A percentile compares a stretch with the other conserved stretches of the same genome.
phyloP scores from a whole-genome alignment of 1,140 invertebrate species.

The Aphidius gifuensis region DNA sequence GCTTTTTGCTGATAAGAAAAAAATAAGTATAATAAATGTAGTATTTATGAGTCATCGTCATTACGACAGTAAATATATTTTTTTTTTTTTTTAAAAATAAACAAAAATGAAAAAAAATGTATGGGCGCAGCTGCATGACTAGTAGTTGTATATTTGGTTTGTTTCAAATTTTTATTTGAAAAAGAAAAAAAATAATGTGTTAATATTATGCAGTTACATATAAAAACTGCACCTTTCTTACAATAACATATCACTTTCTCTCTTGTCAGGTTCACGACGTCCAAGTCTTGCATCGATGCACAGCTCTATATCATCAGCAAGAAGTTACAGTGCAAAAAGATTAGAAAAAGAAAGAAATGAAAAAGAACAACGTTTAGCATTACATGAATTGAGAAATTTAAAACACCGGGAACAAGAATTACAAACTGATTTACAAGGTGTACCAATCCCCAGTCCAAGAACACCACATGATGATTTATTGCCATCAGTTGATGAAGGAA shows the following conservation, averaged over 20 bases:
- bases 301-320: conserved; percentile 73
- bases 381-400: conserved; percentile 67
- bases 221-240: background rate
- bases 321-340: conserved; percentile 72
- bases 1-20: too few species aligned
- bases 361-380: conserved; percentile 69
- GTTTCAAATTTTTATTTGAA: background rate
- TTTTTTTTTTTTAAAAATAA: background rate
- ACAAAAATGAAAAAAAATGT: background rate
- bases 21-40: background rate
- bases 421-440: conserved; percentile 43
- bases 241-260: conserved; percentile 21
- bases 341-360: conserved; percentile 75
- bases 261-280: conserved; percentile 69
- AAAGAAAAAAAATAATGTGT: too few species aligned
- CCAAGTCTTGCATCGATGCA: conserved; percentile 78
- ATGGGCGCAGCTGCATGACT: conserved; percentile 4
- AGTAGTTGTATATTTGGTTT: background rate
- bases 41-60: conserved; percentile 1
- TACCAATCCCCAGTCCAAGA: conserved; percentile 65
- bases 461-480: conserved; percentile 73
- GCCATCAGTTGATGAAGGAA: conserved; percentile 70
- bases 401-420: conserved; percentile 48
- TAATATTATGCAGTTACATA: background rate
- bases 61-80: too few species aligned